phyloP scores from a whole-genome alignment of 2,113 vertebrate species.

The Corythornis vintsioides region DNA sequence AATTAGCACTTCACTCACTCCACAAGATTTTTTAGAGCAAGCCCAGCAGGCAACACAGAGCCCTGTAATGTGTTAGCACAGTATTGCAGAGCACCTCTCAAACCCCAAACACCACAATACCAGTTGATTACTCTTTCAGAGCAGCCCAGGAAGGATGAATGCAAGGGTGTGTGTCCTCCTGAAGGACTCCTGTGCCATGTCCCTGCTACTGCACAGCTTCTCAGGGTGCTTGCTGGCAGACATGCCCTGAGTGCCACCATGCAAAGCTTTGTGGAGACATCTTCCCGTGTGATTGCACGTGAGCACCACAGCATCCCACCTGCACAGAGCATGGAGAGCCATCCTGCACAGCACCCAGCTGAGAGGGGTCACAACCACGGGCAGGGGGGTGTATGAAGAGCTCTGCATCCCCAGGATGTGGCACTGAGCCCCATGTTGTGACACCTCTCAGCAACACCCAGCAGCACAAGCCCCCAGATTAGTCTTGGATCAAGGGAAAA shows the following conservation, averaged over 20 bases:
- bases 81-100: neutral
- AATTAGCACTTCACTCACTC: conserved; percentile 27
- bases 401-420: accelerated
- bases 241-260: accelerated
- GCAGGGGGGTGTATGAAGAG: accelerated
- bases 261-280: neutral
- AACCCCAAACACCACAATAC: neutral
- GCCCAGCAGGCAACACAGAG: neutral
- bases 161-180: neutral
- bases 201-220: neutral
- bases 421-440: accelerated
- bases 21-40: neutral
- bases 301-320: neutral
- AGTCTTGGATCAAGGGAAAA: neutral
- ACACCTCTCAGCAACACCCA: neutral
- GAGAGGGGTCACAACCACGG: neutral
- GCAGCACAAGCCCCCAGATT: neutral
- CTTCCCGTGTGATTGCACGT: neutral
- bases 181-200: neutral
- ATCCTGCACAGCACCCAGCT: neutral
- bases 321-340: accelerated
- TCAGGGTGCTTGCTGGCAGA: neutral
- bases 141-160: neutral
- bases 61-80: neutral
- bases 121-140: neutral